These are phyloP conservation scores for Vicugna pacos DNA, from an alignment of 2,113 vertebrate species.

Conservation along the genomic window DNA sequence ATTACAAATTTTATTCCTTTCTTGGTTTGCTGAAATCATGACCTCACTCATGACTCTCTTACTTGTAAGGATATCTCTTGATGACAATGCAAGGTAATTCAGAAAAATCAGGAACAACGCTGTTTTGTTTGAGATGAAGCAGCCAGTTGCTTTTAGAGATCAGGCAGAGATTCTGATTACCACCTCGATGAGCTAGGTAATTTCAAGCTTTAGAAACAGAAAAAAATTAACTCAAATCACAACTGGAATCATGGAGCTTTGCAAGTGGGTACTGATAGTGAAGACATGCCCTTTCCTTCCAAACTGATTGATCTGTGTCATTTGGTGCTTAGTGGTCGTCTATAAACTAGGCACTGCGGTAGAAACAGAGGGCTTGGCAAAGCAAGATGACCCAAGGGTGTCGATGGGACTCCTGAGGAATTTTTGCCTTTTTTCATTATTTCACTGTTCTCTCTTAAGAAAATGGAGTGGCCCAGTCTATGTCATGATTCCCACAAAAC, in stretches of 20 bases:
- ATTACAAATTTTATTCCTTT: background rate
- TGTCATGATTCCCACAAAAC: background rate
- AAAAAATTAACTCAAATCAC: background rate
- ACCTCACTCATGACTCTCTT: background rate
- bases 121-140: slow-evolving; percentile 17
- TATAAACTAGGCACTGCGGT: background rate
- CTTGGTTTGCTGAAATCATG: background rate
- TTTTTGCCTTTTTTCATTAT: background rate
- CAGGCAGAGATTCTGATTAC: background rate
- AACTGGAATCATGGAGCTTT: background rate
- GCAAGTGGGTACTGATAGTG: background rate
- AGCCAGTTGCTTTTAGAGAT: slow-evolving; percentile 42
- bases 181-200: background rate
- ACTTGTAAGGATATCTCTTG: background rate
- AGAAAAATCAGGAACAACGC: slow-evolving; percentile 47
- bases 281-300: background rate
- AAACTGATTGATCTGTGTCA: background rate
- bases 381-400: background rate
- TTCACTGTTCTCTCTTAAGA: background rate
- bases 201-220: slow-evolving; percentile 40
- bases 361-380: background rate
- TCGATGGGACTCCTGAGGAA: background rate
- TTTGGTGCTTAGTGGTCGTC: background rate
- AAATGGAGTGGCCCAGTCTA: background rate
- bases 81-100: slow-evolving; percentile 23